Base-by-base conservation (phyloP, 2,888 invertebrate species). In the Odontocolon sp. region DNA sequence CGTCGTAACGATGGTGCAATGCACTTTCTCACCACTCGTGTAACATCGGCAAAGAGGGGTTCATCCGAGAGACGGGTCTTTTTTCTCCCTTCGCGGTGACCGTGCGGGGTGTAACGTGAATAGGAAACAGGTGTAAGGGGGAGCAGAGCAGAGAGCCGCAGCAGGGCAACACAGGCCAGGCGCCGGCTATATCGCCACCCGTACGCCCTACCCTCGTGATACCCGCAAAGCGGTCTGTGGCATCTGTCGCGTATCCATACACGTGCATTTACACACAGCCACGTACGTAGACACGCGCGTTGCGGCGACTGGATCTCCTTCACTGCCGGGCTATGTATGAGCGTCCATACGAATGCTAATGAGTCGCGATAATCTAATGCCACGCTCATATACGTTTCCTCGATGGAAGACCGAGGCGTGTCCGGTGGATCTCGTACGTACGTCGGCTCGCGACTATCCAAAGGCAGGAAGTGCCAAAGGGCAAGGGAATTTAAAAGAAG, bases 211-310 rank as follows among this genome's bases (percentile, higher is more conserved):
- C 63, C 72, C 72, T 66, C 66, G 26, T 64, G 31, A 59, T 64
- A 33, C 68, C 59, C 77, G 70, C 79, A 70, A 80, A 81, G 76
- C 72, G 61, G 50, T 69, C 61, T 66, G 50, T 66, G 45, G 77
- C 81, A 81, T 80, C 80, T 82, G 81, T 80, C 81, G n/a, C n/a
- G n/a, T n/a, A n/a, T n/a, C n/a, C n/a, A 78, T 75, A 72, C 67
- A 63, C 72, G 68, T 59, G 36, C 42, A 38, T 42, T 68, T 36
- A 52, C 11, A 11, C 26, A 18, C 50, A 31, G 52, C 31, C 54
- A n/a, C 33, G 40, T 23, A 61, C 42, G 54, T 33, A n/a, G n/a
- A n/a, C n/a, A n/a, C n/a, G n/a, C n/a, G n/a, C n/a, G n/a, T n/a
- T n/a, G n/a, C n/a, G n/a, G n/a, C n/a, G n/a, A n/a, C 33, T 61